Conservation (phyloP, 2,888 invertebrate species). For the Thereva unica region DNA sequence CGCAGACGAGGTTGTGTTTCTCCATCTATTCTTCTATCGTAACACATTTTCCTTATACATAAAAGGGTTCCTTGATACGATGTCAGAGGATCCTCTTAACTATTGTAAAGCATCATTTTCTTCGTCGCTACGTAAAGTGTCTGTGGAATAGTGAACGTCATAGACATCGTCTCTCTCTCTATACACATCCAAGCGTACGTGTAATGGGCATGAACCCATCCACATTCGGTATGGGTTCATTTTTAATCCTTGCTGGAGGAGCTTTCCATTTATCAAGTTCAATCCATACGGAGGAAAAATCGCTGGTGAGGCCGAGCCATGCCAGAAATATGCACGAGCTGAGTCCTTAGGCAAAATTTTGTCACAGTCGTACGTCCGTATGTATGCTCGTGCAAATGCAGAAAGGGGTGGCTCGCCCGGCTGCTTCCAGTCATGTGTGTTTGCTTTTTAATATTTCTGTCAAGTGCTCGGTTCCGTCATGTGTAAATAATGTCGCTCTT, state of each 20-base stretch:
- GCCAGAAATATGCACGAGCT: constrained; percentile 5
- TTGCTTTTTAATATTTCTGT: constrained; percentile 46
- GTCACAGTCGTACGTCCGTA: not conserved
- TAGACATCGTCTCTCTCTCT: too few relatives aligned
- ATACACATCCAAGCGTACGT: too few relatives aligned
- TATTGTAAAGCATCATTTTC: too few relatives aligned
- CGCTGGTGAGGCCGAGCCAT: not conserved
- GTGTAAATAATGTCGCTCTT: constrained; percentile 45
- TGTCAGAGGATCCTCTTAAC: too few relatives aligned
- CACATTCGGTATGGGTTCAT: too few relatives aligned
- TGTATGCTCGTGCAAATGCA: not conserved
- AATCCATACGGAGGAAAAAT: constrained; percentile 13
- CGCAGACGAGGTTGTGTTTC: too few relatives aligned
- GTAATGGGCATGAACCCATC: too few relatives aligned
- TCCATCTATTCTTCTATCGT: too few relatives aligned
- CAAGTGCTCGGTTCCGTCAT: constrained; percentile 46
- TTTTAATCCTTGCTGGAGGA: constrained; percentile 5
- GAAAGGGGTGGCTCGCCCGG: constrained; percentile 11
- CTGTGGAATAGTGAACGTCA: too few relatives aligned
- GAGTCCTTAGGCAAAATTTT: constrained; percentile 26
- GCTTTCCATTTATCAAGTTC: constrained; percentile 30
- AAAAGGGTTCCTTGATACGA: too few relatives aligned
- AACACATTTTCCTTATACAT: too few relatives aligned
- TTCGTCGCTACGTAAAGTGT: too few relatives aligned
- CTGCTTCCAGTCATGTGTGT: constrained; percentile 41